Evolutionary conservation across 2,888 invertebrate genomes (phyloP).

Genomic region (Archips crataeganus): DNA sequence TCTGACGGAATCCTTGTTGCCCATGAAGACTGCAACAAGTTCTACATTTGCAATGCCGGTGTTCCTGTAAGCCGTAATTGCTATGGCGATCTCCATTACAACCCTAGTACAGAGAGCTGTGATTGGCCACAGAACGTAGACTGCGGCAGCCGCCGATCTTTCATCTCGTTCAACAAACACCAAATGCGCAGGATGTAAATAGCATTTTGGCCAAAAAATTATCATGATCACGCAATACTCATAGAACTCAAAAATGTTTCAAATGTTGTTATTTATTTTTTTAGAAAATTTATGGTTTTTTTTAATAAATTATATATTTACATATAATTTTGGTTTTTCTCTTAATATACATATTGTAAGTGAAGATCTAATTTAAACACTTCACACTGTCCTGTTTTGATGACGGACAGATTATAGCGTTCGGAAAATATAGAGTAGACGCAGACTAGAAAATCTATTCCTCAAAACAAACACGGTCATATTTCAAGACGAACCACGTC

Average conservation of each 20-base stretch:
- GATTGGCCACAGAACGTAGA: slow-evolving; percentile 56
- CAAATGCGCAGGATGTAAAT: slow-evolving; percentile 9
- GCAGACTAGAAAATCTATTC: too few relatives aligned
- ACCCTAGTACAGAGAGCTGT: slow-evolving; percentile 49
- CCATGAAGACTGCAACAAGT: slow-evolving; percentile 58
- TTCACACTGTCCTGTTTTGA: too few relatives aligned
- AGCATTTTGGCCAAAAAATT: neutral
- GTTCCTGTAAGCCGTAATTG: slow-evolving; percentile 50
- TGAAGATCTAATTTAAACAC: too few relatives aligned
- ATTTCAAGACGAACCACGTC: too few relatives aligned
- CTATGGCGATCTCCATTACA: slow-evolving; percentile 50
- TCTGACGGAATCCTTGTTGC: slow-evolving; percentile 56
- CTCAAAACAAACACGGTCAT: too few relatives aligned
- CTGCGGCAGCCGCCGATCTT: slow-evolving; percentile 46
- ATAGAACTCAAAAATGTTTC: neutral
- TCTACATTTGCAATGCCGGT: slow-evolving; percentile 52
- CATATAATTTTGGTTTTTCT: neutral
- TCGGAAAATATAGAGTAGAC: too few relatives aligned
- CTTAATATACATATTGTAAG: neutral
- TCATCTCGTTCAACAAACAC: slow-evolving; percentile 26
- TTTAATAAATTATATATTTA: slow-evolving; percentile 1
- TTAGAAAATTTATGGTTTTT: neutral
- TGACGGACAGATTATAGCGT: too few relatives aligned
- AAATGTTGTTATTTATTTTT: neutral
- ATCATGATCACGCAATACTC: neutral